Percentiles rank a stretch among this genome's conserved stretches.
Evolutionary conservation across 2,797 vertebrate species (phyloP).

Genomic region (Halcyon badia): DNA sequence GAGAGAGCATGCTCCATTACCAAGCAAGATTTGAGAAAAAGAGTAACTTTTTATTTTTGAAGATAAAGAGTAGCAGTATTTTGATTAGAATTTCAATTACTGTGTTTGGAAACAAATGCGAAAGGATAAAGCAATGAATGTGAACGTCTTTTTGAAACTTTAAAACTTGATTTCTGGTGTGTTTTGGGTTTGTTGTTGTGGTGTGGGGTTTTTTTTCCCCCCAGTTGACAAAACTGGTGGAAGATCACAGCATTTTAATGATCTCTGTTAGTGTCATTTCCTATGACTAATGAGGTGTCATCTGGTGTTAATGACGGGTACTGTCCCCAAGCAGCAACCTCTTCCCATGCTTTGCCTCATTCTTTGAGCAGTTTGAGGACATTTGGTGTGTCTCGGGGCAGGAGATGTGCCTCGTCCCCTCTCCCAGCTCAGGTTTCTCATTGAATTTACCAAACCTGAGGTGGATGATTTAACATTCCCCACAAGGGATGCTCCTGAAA

Average conservation of each 20-base stretch:
- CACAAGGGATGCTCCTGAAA: constrained; percentile 10
- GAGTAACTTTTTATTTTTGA: neutral
- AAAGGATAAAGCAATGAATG: neutral
- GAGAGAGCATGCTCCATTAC: neutral
- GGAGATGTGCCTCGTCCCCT: fast-evolving
- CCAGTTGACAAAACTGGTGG: neutral
- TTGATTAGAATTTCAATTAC: neutral
- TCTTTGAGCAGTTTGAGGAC: neutral
- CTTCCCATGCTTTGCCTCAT: neutral
- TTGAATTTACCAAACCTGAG: neutral
- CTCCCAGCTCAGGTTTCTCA: neutral
- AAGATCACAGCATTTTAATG: neutral
- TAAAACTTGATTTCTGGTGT: neutral
- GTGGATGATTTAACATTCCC: neutral
- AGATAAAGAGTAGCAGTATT: neutral
- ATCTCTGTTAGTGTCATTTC: neutral
- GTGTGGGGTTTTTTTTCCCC: neutral
- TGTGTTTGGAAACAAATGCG: neutral
- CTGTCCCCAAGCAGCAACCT: neutral
- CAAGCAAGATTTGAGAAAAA: neutral
- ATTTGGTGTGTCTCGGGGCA: neutral
- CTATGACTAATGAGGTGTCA: constrained; percentile 18
- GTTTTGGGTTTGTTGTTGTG: neutral
- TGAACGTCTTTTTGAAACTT: neutral
- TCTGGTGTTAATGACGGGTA: neutral